These are phyloP conservation scores for Zelostemma sp. DNA, from an alignment of 1,140 invertebrate genomes.

Conservation along the genomic window DNA sequence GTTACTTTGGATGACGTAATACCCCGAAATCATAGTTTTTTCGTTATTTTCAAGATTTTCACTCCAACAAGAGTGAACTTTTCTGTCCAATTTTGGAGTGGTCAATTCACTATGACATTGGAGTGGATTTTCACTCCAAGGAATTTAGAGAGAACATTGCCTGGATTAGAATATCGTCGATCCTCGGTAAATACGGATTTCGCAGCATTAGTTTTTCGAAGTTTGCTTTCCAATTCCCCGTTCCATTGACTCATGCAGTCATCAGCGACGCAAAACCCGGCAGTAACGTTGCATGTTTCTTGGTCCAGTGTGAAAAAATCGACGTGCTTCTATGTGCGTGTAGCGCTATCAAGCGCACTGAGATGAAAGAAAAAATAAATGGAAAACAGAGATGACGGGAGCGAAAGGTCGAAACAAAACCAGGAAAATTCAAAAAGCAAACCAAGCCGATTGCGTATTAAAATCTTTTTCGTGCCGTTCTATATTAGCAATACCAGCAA, in stretches of 20 bases:
- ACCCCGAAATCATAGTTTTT: no score
- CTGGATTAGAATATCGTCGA: no score
- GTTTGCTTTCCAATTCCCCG: constrained; percentile 22
- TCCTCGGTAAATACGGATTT: constrained; percentile 4
- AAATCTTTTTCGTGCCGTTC: no score
- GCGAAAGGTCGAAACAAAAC: constrained; percentile 14
- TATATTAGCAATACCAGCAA: no score
- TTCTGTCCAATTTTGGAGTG: no score
- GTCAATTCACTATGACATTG: no score
- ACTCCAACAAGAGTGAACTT: no score
- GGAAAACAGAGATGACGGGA: constrained; percentile 1
- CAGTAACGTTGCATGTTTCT: constrained; percentile 9
- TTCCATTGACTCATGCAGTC: not conserved
- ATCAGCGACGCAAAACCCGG: not conserved
- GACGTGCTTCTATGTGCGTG: not conserved
- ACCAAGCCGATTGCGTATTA: constrained; percentile 4
- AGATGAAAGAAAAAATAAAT: constrained; percentile 10
- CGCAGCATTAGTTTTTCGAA: constrained; percentile 28
- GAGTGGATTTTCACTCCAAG: no score
- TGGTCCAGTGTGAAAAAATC: constrained; percentile 13
- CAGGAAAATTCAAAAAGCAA: constrained; percentile 15
- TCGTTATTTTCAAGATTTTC: no score
- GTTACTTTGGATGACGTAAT: no score
- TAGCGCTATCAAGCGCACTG: constrained; percentile 11
- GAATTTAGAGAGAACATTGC: no score